phyloP scores from a whole-genome alignment of 2,797 vertebrate species.

The Myotis findleyi region DNA sequence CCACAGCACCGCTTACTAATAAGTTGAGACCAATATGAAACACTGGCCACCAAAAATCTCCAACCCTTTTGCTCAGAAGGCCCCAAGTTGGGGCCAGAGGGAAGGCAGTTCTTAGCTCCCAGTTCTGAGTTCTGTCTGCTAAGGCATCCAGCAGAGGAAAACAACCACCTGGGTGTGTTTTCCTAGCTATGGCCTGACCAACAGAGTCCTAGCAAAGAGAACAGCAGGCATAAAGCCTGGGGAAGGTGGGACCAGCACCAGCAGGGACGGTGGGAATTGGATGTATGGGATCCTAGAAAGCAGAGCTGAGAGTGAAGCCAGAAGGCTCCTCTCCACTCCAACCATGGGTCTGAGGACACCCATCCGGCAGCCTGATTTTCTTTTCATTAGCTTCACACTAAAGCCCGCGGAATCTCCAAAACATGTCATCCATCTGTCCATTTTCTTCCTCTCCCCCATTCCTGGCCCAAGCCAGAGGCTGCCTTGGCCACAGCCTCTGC shows the following conservation, averaged over 20 bases:
- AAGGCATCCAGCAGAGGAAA: not conserved
- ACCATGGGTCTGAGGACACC: not conserved
- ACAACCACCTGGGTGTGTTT: not conserved
- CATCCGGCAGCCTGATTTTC: not conserved
- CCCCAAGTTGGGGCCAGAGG: not conserved
- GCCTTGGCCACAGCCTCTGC: fast-evolving
- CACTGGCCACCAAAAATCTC: not conserved
- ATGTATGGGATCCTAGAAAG: not conserved
- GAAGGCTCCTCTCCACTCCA: not conserved
- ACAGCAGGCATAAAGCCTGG: not conserved
- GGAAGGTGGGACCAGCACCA: not conserved
- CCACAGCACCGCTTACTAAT: not conserved
- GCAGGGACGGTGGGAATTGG: not conserved
- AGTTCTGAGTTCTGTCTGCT: not conserved
- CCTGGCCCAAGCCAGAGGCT: not conserved
- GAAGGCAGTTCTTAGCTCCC: not conserved
- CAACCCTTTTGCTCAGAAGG: not conserved
- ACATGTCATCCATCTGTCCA: not conserved
- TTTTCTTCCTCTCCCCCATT: not conserved
- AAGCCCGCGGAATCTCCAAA: not conserved
- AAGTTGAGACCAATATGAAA: not conserved
- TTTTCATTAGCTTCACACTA: not conserved
- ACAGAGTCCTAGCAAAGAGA: not conserved
- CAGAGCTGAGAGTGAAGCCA: not conserved
- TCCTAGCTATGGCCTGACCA: not conserved